Conservation (phyloP, 2,888 invertebrate species). For the Drosophila pseudotalamancana region DNA sequence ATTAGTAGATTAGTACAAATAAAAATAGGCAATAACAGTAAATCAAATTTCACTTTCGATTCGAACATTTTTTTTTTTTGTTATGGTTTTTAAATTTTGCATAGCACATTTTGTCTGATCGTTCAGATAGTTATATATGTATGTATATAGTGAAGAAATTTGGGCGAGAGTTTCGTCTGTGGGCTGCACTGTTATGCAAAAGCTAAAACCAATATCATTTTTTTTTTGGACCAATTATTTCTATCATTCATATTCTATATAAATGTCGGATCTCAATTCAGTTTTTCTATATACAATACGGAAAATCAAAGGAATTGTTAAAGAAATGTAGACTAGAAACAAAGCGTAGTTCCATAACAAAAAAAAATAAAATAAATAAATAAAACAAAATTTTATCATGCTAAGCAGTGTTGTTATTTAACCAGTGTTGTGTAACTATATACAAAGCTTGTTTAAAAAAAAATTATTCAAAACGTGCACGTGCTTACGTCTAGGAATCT, state of each 20-base stretch:
- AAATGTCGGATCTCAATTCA: constrained; percentile 6
- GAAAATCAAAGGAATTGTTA: not conserved
- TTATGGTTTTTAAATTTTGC: constrained; percentile 58
- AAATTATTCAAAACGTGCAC: constrained; percentile 9
- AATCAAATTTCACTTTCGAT: constrained; percentile 32
- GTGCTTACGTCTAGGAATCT: constrained; percentile 1
- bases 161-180: not conserved
- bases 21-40: constrained; percentile 19
- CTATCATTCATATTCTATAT: not conserved
- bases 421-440: constrained; percentile 32
- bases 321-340: constrained; percentile 3
- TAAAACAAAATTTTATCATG: no score
- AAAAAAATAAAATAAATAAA: not conserved
- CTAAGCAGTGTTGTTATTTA: constrained; percentile 22
- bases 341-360: constrained; percentile 6
- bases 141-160: not conserved
- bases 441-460: constrained; percentile 13
- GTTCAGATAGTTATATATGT: not conserved
- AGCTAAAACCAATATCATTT: constrained; percentile 56
- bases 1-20: constrained; percentile 22
- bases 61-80: constrained; percentile 26
- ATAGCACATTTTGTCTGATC: constrained; percentile 28
- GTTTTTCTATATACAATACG: constrained; percentile 10
- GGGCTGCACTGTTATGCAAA: constrained; percentile 56
- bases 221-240: constrained; percentile 40